A percentile compares a stretch with the other conserved stretches of the same genome.
phyloP scores from a whole-genome alignment of 2,113 vertebrate species.

The Hyperoodon ampullatus region DNA sequence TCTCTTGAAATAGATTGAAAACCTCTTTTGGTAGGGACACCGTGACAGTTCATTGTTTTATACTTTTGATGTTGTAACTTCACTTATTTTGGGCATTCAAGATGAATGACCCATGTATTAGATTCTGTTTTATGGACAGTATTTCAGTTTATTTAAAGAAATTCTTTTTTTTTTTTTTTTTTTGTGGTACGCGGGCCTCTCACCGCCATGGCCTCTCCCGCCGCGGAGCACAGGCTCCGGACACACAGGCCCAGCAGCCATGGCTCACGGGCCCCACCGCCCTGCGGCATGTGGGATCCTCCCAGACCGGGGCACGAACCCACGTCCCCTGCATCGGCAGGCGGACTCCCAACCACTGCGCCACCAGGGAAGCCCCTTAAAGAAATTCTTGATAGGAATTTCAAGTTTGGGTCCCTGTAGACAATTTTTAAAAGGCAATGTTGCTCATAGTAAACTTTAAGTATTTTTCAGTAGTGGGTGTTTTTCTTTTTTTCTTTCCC shows the following conservation, averaged over 20 bases:
- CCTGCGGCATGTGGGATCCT: too few relatives aligned
- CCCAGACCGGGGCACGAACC: too few relatives aligned
- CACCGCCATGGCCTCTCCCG: too few relatives aligned
- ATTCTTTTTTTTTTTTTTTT: not conserved
- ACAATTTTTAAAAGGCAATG: not conserved
- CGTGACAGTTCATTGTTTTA: not conserved
- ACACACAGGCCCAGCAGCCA: too few relatives aligned
- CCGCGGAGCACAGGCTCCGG: too few relatives aligned
- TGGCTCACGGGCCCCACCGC: too few relatives aligned
- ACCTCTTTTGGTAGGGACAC: not conserved
- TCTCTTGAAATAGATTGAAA: not conserved
- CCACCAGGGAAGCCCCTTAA: not conserved
- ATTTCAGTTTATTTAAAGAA: slow-evolving; percentile 16
- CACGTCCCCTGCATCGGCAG: too few relatives aligned
- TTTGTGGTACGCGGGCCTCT: too few relatives aligned
- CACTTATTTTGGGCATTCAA: not conserved
- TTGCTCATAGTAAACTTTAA: slow-evolving; percentile 1
- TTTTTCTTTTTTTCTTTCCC: not conserved
- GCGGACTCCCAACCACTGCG: too few relatives aligned
- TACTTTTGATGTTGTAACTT: not conserved
- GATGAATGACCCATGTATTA: not conserved
- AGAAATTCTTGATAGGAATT: slow-evolving; percentile 30
- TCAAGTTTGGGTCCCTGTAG: not conserved
- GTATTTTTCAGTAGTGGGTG: not conserved
- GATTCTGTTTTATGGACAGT: slow-evolving; percentile 31